These are phyloP conservation scores for Tetraneura akinire DNA, from an alignment of 1,140 invertebrate species.

Conservation along the genomic window DNA sequence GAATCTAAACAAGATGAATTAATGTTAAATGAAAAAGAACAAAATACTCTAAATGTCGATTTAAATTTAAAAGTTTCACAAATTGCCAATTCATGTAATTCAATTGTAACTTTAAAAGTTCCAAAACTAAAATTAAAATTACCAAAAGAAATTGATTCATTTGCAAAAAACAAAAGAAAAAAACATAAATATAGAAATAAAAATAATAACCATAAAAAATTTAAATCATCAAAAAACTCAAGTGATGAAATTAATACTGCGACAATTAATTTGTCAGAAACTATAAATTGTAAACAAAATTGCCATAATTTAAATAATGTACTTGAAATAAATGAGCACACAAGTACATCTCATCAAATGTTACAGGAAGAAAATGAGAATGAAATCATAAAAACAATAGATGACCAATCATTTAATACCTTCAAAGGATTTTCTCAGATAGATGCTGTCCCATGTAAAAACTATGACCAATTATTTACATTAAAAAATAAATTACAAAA, in stretches of 20 bases:
- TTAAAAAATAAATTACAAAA: neutral
- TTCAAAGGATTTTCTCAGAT: conserved; percentile 28
- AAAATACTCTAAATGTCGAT: neutral
- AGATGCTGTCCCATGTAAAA: conserved; percentile 25
- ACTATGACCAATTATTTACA: neutral
- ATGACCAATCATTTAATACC: neutral
- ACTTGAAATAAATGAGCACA: neutral
- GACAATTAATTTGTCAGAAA: neutral
- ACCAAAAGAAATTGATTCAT: neutral
- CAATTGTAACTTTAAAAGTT: neutral
- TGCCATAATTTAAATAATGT: neutral
- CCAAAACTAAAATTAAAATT: conserved; percentile 15
- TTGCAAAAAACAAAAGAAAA: neutral
- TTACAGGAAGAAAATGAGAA: neutral
- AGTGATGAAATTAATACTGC: neutral
- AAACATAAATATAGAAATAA: neutral
- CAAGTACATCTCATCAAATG: neutral
- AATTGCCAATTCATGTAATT: neutral
- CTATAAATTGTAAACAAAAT: neutral
- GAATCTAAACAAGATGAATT: neutral
- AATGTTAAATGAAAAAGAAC: neutral
- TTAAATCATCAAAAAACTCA: neutral
- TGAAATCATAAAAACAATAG: neutral
- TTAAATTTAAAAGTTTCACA: no score
- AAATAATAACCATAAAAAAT: neutral